These are phyloP conservation scores for Bellardia pandia DNA, from an alignment of 2,888 invertebrate genomes.

Conservation along the genomic window DNA sequence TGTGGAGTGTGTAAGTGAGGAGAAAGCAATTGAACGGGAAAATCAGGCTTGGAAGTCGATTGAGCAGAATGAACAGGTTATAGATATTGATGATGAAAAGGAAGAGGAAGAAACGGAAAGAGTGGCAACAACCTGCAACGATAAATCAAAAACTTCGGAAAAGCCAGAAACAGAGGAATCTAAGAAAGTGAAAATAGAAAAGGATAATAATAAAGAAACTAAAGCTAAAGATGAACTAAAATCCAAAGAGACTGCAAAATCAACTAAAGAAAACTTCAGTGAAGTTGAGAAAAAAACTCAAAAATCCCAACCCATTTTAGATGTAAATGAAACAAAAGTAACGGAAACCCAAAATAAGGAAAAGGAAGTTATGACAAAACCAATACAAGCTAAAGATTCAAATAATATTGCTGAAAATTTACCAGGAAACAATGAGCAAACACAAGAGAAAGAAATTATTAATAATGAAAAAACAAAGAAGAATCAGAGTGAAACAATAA, in stretches of 20 bases:
- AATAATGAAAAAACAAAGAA: too few relatives aligned
- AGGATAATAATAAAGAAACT: conserved; percentile 4
- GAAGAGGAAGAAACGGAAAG: conserved; percentile 33
- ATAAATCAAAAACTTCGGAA: not conserved
- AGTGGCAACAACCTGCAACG: not conserved
- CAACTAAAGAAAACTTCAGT: too few relatives aligned
- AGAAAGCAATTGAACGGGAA: conserved; percentile 55
- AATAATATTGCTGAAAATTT: too few relatives aligned
- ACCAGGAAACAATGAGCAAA: too few relatives aligned
- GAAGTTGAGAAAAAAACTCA: too few relatives aligned
- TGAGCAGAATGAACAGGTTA: conserved; percentile 50
- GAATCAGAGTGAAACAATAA: too few relatives aligned
- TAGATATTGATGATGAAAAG: conserved; percentile 62
- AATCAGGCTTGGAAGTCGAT: conserved; percentile 61
- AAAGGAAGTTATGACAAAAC: too few relatives aligned
- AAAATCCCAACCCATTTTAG: too few relatives aligned
- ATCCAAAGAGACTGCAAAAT: too few relatives aligned
- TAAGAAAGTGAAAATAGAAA: not conserved
- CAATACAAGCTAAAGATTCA: too few relatives aligned
- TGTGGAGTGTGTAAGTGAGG: conserved; percentile 67
- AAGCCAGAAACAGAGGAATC: not conserved
- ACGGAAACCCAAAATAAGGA: not conserved
- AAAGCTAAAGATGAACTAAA: not conserved
- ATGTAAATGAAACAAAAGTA: not conserved
- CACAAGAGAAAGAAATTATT: too few relatives aligned